Evolutionary conservation across 2,888 invertebrate species (phyloP).

Genomic region (Caenorhabditis sp.): DNA sequence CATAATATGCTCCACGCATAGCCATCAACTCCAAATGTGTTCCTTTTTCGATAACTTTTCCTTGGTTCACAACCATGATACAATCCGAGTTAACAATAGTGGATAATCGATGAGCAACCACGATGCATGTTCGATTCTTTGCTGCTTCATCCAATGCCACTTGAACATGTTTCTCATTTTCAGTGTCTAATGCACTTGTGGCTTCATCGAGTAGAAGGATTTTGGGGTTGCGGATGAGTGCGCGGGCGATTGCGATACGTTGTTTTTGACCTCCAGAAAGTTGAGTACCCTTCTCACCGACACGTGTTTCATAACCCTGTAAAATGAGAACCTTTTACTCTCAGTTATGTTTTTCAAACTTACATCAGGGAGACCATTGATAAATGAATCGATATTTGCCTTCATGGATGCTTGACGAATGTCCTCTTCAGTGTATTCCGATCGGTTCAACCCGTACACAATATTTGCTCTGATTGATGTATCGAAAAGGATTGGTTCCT

Average conservation of each 20-base stretch:
- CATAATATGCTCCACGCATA: conserved; percentile 50
- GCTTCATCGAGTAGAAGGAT: conserved; percentile 77
- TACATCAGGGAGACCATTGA: conserved; percentile 54
- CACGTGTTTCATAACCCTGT: conserved; percentile 61
- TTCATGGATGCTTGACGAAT: not conserved
- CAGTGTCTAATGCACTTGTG: conserved; percentile 76
- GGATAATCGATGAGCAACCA: conserved; percentile 64
- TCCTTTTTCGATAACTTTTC: conserved; percentile 54
- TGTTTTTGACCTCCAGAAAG: conserved; percentile 88
- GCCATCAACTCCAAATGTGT: conserved; percentile 55
- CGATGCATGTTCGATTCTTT: conserved; percentile 62
- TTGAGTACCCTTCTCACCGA: conserved; percentile 79
- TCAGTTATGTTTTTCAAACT: conserved; percentile 55
- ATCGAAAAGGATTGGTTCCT: conserved; percentile 88
- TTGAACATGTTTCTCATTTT: conserved; percentile 58
- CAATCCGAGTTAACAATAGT: conserved; percentile 63
- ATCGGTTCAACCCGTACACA: conserved; percentile 79
- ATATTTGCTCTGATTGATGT: conserved; percentile 88
- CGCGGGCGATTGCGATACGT: conserved; percentile 81
- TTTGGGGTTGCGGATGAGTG: conserved; percentile 71
- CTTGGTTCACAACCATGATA: conserved; percentile 60
- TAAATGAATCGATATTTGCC: conserved; percentile 17
- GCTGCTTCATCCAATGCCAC: conserved; percentile 63
- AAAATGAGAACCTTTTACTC: conserved; percentile 49
- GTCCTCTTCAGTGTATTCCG: conserved; percentile 15